Base-by-base conservation (phyloP, 2,797 vertebrate species). In the Corythornis leucogaster region DNA sequence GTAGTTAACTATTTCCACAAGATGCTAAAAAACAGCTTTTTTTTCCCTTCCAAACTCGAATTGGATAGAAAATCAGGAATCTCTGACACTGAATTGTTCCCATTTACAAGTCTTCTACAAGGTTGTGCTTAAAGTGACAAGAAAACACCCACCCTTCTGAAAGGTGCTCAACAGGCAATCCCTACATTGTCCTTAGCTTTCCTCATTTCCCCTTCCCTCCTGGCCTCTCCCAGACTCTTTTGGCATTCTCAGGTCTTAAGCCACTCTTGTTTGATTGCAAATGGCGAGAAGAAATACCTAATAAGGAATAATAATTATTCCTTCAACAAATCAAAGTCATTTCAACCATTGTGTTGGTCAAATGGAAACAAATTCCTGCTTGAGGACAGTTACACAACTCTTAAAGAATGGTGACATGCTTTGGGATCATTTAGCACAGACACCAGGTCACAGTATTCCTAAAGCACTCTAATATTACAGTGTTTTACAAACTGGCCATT, bases 1-100 rank as follows among this genome's bases (percentile, higher is more conserved):
- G 55, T 68, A 90, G 38, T 93, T 80, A 93, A 89, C 77, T 66
- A 74, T 75, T 93, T 86, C 82, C 54, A 66, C 3, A 22, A 78
- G 42, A 84, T 71, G 26, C 42, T 69, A 91, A 83, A 91, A 76
- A 74, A 18, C 53, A 40, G 6, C 15, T 15, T 50, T 82, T 43
- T 77, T 53, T 69, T 68, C 5, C 30, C 30, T 85, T 63, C 33
- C 38, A 62, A 8, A 77, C 67, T 88, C 50, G 54, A 42, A 64
- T 42, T 6, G 3, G 42, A 57, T 43, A 85, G n/a, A 33, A 78
- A 91, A 80, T 79, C 14, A 10, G 80, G 50, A 71, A 71, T 63
- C 20, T 75, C 46, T 2, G 4, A 43, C 15, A 64, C 5, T 71
- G 28, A 87, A 58, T 8, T 70, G 28, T 8, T 79, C 55, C 15